These are phyloP conservation scores for Creontiades dilutus DNA, from an alignment of 2,888 invertebrate species.

Conservation along the genomic window DNA sequence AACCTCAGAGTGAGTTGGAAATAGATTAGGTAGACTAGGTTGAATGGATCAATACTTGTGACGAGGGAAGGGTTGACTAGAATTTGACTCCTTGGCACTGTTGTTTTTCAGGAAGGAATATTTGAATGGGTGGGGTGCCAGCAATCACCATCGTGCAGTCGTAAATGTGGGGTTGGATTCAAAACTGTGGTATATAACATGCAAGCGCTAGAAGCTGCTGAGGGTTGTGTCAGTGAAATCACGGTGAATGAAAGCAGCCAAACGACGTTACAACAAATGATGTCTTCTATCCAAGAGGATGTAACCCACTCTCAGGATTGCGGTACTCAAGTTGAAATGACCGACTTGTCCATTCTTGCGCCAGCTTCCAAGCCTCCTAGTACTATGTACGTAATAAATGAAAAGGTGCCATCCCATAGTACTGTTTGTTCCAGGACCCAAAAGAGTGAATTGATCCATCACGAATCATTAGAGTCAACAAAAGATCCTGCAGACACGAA, in stretches of 20 bases:
- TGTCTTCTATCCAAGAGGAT: neutral
- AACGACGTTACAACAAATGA: neutral
- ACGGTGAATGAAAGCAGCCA: neutral
- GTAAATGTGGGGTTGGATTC: neutral
- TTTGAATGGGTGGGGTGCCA: neutral
- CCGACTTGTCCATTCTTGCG: no score
- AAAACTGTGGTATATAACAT: neutral
- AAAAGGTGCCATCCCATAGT: neutral
- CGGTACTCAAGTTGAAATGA: neutral
- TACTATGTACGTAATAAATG: neutral
- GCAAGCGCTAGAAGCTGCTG: neutral
- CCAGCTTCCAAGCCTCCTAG: conserved; percentile 11
- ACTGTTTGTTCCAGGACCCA: neutral
- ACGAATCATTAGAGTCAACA: neutral
- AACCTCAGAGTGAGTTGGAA: no score
- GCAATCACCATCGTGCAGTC: neutral
- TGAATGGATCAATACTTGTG: no score
- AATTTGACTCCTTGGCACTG: no score
- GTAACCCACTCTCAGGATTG: neutral
- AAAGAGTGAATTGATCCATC: neutral
- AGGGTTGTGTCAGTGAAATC: neutral
- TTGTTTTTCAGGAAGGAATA: conserved; percentile 36
- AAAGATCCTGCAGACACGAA: no score
- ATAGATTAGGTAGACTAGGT: no score
- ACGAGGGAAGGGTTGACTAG: no score